phyloP scores from a whole-genome alignment of 2,888 invertebrate genomes.

The Branchipolynoe longqiensis region DNA sequence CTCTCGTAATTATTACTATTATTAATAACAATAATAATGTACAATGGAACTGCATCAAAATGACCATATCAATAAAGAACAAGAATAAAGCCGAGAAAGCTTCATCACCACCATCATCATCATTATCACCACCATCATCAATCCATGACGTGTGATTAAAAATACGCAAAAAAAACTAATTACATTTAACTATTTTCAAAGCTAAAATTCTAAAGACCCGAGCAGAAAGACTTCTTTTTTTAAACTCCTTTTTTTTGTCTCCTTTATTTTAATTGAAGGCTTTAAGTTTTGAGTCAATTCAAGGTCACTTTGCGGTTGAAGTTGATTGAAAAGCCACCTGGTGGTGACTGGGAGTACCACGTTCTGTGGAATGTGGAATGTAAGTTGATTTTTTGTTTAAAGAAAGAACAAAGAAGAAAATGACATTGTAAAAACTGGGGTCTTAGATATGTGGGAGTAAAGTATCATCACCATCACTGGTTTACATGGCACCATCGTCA shows the following conservation, averaged over 20 bases:
- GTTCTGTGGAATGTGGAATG: conserved; percentile 43
- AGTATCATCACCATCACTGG: too few species aligned
- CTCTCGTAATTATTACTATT: not conserved
- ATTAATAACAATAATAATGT: too few species aligned
- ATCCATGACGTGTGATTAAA: conserved; percentile 2
- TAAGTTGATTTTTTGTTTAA: too few species aligned
- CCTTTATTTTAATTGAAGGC: too few species aligned
- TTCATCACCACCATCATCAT: too few species aligned
- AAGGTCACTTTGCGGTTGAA: conserved; percentile 47
- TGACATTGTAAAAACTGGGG: too few species aligned
- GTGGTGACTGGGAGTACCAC: conserved; percentile 16
- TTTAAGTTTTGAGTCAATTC: conserved; percentile 32
- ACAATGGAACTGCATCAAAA: conserved; percentile 25
- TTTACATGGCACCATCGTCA: too few species aligned
- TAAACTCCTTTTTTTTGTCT: too few species aligned
- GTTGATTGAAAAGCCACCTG: conserved; percentile 33
- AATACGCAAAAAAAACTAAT: not conserved
- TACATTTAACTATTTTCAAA: not conserved
- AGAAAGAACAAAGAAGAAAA: too few species aligned
- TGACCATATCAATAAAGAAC: conserved; percentile 24
- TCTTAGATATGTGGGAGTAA: too few species aligned
- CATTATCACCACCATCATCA: too few species aligned
- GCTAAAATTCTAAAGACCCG: conserved; percentile 30
- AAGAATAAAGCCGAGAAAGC: not conserved
- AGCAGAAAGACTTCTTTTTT: conserved; percentile 40